Evolutionary conservation across 2,113 vertebrate species (phyloP), one percentile per base, ranked within the genome.

Genomic region (Cynocephalus volans): DNA sequence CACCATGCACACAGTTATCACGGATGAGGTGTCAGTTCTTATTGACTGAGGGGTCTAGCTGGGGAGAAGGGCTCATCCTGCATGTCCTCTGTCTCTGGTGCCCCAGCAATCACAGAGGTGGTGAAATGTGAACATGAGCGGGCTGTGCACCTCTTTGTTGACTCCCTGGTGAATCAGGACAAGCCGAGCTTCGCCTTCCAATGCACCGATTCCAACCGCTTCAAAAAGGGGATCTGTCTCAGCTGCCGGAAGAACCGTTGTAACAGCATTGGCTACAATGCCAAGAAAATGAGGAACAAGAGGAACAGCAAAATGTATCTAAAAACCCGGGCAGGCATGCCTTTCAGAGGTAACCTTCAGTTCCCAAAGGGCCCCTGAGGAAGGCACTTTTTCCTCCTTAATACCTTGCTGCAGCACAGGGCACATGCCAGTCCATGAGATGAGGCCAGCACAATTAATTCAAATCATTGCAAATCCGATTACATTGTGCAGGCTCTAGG

Each of bases 241-340:
- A 99, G 99, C 98, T 99, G 99, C 98, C 98, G 99, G 83, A 99
- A 99, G 97, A 99, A 99, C 96, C 99, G 99, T 70, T 99, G 99
- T 98, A 99, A 98, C 19, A 99, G 98, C 97, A 99, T 99, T 0
- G 99, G 99, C 90, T 99, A 99, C 98, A 99, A 99, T 0, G 97
- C 99, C 65, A 99, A 99, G 95, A 99, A 98, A 80, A 99, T 98
- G 62, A 98, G 99, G 4, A 99, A 99, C 93, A 99, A 98, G 88
- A 99, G 99, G 69, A 99, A 99, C 97, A 99, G 97, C 97, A 99
- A 99, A 97, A 99, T 99, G 99, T 99, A 99, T 97, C 98, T 99
- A 50, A 99, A 99, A 97, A 99, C 99, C 0, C 98, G 99, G 24
- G 99, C 99, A 0, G 99, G 98, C 98, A 99, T 99, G 96, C 99